phyloP scores from a whole-genome alignment of 2,888 invertebrate species.

The Lithosia quadra region DNA sequence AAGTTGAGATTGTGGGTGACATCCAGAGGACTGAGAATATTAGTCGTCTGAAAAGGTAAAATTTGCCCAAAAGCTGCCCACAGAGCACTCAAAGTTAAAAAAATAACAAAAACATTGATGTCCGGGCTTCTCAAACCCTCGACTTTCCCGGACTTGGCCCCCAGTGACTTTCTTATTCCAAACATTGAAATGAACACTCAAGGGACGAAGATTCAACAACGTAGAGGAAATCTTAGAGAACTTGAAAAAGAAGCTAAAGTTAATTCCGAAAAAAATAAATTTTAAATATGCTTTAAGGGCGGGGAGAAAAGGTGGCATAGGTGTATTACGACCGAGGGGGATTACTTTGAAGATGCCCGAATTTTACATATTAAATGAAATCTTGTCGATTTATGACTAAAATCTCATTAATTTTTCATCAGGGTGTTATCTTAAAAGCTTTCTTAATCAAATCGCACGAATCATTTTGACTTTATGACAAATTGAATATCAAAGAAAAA shows the following conservation, averaged over 20 bases:
- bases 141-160: neutral
- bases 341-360: neutral
- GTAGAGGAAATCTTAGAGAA: neutral
- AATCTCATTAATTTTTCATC: neutral
- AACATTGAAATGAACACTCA: neutral
- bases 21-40: neutral
- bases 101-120: neutral
- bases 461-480: too few species aligned
- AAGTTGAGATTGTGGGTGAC: neutral
- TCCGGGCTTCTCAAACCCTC: neutral
- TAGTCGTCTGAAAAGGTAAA: neutral
- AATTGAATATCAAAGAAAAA: too few species aligned
- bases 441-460: too few species aligned
- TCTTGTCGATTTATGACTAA: too few species aligned
- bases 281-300: too few species aligned
- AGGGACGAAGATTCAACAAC: neutral
- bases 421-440: neutral
- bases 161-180: neutral
- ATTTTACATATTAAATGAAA: too few species aligned
- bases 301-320: neutral
- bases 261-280: neutral
- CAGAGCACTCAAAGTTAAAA: neutral
- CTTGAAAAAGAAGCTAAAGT: neutral
- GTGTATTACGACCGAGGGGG: neutral
- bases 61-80: neutral